These are phyloP conservation scores for Patella pellucida DNA, from an alignment of 2,888 invertebrate genomes.

Conservation along the genomic window DNA sequence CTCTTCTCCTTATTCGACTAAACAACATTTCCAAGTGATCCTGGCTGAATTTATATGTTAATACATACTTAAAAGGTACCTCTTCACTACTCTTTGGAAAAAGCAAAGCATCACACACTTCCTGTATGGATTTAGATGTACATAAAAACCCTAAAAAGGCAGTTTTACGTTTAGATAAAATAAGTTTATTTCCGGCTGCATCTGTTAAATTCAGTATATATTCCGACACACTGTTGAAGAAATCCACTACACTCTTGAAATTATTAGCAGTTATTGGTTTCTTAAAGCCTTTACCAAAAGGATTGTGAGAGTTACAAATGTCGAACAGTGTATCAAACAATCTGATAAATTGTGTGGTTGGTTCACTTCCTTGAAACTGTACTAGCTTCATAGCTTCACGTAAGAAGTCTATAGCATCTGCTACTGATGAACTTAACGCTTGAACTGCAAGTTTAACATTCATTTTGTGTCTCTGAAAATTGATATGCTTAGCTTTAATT, in stretches of 20 bases:
- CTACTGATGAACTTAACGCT: background rate
- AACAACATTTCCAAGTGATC: too few species aligned
- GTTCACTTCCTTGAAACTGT: background rate
- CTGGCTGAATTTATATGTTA: too few species aligned
- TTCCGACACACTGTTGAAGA: background rate
- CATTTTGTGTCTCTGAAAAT: background rate
- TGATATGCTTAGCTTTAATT: background rate
- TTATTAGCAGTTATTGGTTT: background rate
- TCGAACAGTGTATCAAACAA: conserved; percentile 17
- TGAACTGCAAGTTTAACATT: background rate
- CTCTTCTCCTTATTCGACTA: too few species aligned
- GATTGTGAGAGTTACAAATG: conserved; percentile 15
- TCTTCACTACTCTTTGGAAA: background rate
- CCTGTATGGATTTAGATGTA: conserved; percentile 6
- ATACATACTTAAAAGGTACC: conserved; percentile 8
- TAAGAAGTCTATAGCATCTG: background rate
- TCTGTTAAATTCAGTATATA: background rate
- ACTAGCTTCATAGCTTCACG: background rate
- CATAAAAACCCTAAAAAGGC: conserved; percentile 16
- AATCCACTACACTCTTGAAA: background rate
- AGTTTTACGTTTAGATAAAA: conserved; percentile 7
- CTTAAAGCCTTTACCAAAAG: conserved; percentile 11
- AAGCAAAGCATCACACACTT: background rate
- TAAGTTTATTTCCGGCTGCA: background rate
- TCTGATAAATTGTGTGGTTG: conserved; percentile 7